phyloP scores from a whole-genome alignment of 2,888 invertebrate genomes.

The Gryllus longicercus region DNA sequence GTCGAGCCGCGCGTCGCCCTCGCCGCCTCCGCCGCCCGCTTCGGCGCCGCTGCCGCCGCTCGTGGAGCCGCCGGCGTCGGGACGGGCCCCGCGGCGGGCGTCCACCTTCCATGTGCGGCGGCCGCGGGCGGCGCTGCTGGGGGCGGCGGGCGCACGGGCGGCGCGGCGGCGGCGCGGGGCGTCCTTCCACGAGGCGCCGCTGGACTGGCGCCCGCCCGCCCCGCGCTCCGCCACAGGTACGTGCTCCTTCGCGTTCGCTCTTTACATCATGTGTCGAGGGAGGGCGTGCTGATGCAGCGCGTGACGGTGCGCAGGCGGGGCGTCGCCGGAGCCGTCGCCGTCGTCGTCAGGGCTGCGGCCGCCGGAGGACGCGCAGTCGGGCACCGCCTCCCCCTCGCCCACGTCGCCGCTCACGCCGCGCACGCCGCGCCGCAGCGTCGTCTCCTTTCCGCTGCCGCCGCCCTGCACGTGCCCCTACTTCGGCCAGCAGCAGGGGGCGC shows the following conservation, averaged over 20 bases:
- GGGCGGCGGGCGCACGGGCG: neutral
- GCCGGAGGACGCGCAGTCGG: constrained; percentile 22
- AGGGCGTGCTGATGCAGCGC: neutral
- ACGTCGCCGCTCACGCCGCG: constrained; percentile 3
- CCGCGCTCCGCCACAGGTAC: neutral
- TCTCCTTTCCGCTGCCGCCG: constrained; percentile 57
- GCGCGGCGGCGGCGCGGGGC: constrained; percentile 48
- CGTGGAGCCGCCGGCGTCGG: constrained; percentile 80
- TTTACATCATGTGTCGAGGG: neutral
- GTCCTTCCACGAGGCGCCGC: constrained; percentile 51
- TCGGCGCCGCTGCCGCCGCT: constrained; percentile 79
- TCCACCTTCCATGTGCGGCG: constrained; percentile 61
- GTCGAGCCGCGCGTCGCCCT: constrained; percentile 74
- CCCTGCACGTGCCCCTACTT: constrained; percentile 81
- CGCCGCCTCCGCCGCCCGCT: constrained; percentile 77
- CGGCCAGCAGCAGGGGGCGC: constrained; percentile 51
- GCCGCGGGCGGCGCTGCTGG: constrained; percentile 33
- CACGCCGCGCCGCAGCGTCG: constrained; percentile 23
- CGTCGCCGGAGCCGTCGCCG: neutral
- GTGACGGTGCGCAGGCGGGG: neutral
- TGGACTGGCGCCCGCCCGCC: constrained; percentile 32
- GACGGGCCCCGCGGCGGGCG: constrained; percentile 30
- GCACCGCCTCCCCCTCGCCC: constrained; percentile 21
- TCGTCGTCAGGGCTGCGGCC: constrained; percentile 34
- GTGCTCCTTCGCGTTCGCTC: neutral